Percentiles rank a stretch among this genome's conserved stretches.
phyloP scores from a whole-genome alignment of 2,888 invertebrate genomes.

The Schizaphis graminum region DNA sequence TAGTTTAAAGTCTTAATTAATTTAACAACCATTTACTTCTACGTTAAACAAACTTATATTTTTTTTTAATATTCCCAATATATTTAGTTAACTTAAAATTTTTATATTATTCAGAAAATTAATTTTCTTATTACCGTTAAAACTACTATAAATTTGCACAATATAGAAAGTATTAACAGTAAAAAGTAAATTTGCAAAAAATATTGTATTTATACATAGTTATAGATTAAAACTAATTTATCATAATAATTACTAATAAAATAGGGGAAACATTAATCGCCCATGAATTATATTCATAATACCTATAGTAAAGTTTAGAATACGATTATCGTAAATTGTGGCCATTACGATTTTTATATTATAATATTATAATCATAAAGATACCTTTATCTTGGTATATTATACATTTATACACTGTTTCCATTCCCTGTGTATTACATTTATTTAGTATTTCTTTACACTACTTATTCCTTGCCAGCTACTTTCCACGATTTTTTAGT shows the following conservation, averaged over 20 bases:
- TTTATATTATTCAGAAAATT: neutral
- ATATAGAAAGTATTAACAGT: neutral
- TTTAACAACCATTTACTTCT: neutral
- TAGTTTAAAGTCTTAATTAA: neutral
- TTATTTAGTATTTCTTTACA: neutral
- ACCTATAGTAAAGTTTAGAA: no score
- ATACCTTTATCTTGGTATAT: neutral
- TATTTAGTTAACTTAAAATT: neutral
- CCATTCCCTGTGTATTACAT: neutral
- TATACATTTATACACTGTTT: neutral
- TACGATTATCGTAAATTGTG: no score
- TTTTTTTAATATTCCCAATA: neutral
- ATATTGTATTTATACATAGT: no score
- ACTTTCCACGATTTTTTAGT: neutral
- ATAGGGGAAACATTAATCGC: no score
- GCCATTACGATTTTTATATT: no score
- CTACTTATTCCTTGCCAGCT: neutral
- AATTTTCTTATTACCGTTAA: neutral
- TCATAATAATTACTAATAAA: no score
- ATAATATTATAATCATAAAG: neutral
- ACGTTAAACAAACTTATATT: neutral
- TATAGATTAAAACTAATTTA: no score
- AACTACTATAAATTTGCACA: neutral
- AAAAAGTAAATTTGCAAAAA: neutral
- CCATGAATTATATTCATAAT: no score